Evolutionary conservation across 2,797 vertebrate species (phyloP), one percentile per base, ranked within the genome.

Genomic region (Babyrousa celebensis): DNA sequence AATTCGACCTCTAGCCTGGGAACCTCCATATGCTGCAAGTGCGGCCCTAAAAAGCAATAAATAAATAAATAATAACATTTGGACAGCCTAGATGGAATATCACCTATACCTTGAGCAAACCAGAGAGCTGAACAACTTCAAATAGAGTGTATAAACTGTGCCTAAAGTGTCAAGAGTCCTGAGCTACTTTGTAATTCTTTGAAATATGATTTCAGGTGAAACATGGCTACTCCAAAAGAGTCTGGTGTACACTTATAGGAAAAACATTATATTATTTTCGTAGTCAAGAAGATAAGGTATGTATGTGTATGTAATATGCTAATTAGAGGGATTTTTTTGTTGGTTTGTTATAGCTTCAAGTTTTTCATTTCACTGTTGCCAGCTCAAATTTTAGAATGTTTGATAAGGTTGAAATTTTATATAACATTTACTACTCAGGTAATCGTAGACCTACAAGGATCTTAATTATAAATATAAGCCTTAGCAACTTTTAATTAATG

Each of bases 271-370:
- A 99, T 98, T 99, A 99, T 97, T 99, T 99, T 98, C 99, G 99
- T 93, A 99, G 99, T 98, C 99, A 99, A 97, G 99, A 99, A 93
- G 99, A 99, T 97, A 99, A 99, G 99, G 99, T 99, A 98, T 16
- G 97, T 97, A 43, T 97, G 18, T 80, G 15, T 96, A 89, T 94
- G 96, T 60, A 95, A 86, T 72, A 54, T 72, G 21, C 58, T 82
- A 71, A 84, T 68, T 80, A 84, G 21, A 78, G 8, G 3, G 36
- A 56, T 10, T 12, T 87, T 82, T 78, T 79, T 58, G 54, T 70
- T 89, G 77, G 17, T 48, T 79, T 36, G 12, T 96, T 84, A 12
- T 80, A 2, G 29, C 63, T 90, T 75, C 32, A 40, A 40, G 12
- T 89, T 95, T 96, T 91, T 12, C 20, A 11, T 95, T 52, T 92